Conservation (phyloP, 1,140 invertebrate genomes). For the Teleopsis dalmanni region DNA sequence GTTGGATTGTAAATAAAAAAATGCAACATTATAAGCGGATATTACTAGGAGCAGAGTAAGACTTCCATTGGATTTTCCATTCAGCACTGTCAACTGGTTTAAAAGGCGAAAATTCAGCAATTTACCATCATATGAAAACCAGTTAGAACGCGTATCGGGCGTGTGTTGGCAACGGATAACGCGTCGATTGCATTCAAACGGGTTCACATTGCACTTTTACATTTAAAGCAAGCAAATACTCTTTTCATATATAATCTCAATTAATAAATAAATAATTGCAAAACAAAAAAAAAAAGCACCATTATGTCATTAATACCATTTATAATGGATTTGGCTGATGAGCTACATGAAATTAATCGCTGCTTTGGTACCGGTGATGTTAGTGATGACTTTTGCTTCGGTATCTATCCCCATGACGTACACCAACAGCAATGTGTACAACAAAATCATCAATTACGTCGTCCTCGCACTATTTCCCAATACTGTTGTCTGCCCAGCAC, state of each 20-base stretch:
- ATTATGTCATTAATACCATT: slow-evolving; percentile 40
- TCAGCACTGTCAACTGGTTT: slow-evolving; percentile 40
- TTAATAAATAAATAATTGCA: neutral
- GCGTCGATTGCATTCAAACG: slow-evolving; percentile 15
- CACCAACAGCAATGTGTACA: slow-evolving; percentile 16
- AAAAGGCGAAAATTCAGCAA: slow-evolving; percentile 40
- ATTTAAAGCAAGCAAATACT: neutral
- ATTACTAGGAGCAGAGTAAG: neutral
- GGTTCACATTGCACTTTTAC: slow-evolving; percentile 1
- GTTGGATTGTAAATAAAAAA: neutral
- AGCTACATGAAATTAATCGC: slow-evolving; percentile 35
- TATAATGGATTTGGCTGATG: slow-evolving; percentile 40
- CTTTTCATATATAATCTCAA: neutral
- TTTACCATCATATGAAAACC: slow-evolving; percentile 36
- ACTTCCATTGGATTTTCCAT: slow-evolving; percentile 26
- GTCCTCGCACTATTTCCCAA: slow-evolving; percentile 17
- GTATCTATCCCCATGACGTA: slow-evolving; percentile 33
- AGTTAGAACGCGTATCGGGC: slow-evolving; percentile 38
- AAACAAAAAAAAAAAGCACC: neutral
- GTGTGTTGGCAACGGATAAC: slow-evolving; percentile 11
- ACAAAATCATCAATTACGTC: slow-evolving; percentile 20
- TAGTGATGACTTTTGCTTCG: slow-evolving; percentile 30
- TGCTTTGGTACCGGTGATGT: slow-evolving; percentile 26
- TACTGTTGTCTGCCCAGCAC: slow-evolving; percentile 31
- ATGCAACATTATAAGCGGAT: neutral